Evolutionary conservation across 2,797 vertebrate species (phyloP), one percentile per base, ranked within the genome.

Genomic region (Anniella stebbinsi): DNA sequence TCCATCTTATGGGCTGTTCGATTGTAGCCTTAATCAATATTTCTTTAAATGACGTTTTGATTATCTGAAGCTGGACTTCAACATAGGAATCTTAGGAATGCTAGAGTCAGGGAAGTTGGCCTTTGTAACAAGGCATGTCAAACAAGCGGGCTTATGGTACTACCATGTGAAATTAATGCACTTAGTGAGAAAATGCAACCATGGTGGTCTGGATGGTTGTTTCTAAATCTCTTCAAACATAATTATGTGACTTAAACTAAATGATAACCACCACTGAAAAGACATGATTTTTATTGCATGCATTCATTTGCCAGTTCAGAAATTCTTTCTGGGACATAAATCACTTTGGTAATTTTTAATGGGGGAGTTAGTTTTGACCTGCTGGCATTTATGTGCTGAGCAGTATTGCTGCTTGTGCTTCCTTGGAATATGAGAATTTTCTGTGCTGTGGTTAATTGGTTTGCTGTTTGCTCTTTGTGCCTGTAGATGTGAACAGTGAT

Each of bases 21-120:
- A 87, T 66, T 77, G 28, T 28, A 77, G 38, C 73, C 25, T 28
- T 83, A 86, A 48, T 81, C 41, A 82, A 8, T 80, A n/a, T 86
- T 90, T n/a, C 80, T 86, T 90, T 38, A 45, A 54, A 80, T 57
- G 76, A 41, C 82, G 18, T 9, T 28, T 90, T 88, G 36, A 86
- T 86, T 80, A 38, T 57, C 66, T 48, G 63, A 86, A 89, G 51
- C 33, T 63, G 84, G 17, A 36, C 36, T 48, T 76, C 57, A 90
- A 28, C 21, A 51, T 87, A 82, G 70, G 89, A 87, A 83, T 90
- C 45, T 82, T 36, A 90, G 60, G 86, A 90, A 90, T 90, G 25
- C n/a, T 82, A 21, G 23, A 54, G n/a, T 33, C 25, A 21, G 25
- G 12, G n/a, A 88, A 41, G 48, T 41, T 81, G 51, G 18, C 48